Evolutionary conservation across 2,113 vertebrate genomes (phyloP).

Genomic region (Prinia subflava): DNA sequence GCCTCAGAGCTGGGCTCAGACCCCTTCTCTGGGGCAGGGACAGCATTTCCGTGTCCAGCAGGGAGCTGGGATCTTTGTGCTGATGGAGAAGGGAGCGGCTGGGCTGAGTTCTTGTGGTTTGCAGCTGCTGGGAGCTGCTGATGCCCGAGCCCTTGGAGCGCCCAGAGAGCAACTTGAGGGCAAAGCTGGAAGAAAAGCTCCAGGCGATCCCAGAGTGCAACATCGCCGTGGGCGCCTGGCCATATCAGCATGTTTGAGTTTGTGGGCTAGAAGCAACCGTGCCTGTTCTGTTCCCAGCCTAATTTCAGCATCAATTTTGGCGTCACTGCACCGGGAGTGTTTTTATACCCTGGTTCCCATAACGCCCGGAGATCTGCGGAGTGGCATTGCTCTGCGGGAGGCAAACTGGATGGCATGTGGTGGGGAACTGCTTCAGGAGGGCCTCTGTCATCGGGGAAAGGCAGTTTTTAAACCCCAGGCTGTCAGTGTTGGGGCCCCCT

Average conservation of each 20-base stretch:
- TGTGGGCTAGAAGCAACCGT: neutral
- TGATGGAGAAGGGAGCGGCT: neutral
- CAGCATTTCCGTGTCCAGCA: rapidly evolving
- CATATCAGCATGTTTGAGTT: neutral
- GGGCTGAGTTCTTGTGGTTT: neutral
- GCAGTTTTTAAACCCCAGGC: neutral
- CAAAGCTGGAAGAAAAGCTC: neutral
- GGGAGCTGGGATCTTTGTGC: neutral
- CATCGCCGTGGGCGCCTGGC: neutral
- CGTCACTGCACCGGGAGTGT: neutral
- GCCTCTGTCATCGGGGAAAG: neutral
- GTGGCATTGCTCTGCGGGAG: neutral
- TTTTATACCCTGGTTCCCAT: slow-evolving; percentile 4
- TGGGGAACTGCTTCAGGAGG: neutral
- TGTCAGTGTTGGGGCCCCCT: rapidly evolving
- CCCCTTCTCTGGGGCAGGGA: too few relatives aligned
- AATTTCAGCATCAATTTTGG: slow-evolving; percentile 25
- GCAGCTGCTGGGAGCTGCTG: neutral
- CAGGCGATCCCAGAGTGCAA: neutral
- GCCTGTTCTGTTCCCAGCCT: slow-evolving; percentile 18
- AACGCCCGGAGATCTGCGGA: neutral
- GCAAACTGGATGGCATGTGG: neutral
- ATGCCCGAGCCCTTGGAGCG: neutral
- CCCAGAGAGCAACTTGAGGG: neutral
- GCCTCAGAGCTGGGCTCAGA: neutral